Percentiles rank a stretch among this genome's conserved stretches.
Evolutionary conservation across 2,888 invertebrate genomes (phyloP).

Genomic region (Allolobophora icterica): DNA sequence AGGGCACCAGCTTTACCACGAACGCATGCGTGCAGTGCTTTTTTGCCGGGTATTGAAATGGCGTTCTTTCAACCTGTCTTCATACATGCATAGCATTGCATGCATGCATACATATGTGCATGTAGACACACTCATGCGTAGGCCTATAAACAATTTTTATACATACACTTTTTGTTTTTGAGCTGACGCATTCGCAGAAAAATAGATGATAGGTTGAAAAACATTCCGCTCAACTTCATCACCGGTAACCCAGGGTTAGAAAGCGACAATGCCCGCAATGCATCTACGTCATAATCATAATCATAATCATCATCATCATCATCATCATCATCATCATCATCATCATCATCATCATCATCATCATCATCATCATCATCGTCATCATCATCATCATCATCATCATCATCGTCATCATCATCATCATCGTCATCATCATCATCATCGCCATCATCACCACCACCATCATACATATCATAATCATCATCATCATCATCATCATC

Average conservation of each 20-base stretch:
- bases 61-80: too few species aligned
- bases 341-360: conserved; percentile 27
- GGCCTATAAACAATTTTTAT: too few species aligned
- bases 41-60: background rate
- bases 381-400: background rate
- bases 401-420: conserved; percentile 29
- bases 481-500: conserved; percentile 23
- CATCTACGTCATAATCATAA: too few species aligned
- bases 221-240: too few species aligned
- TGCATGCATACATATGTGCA: too few species aligned
- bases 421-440: conserved; percentile 33
- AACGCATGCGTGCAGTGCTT: background rate
- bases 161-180: too few species aligned
- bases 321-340: conserved; percentile 32
- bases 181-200: too few species aligned
- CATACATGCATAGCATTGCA: too few species aligned
- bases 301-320: conserved; percentile 29
- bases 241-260: too few species aligned
- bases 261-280: too few species aligned
- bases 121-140: too few species aligned
- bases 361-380: conserved; percentile 34
- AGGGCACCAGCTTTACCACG: background rate
- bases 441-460: background rate
- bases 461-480: conserved; percentile 22
- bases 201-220: too few species aligned